Evolutionary conservation across 2,113 vertebrate species (phyloP), one percentile per base, ranked within the genome.

Genomic region (Rhodinocichla rosea): DNA sequence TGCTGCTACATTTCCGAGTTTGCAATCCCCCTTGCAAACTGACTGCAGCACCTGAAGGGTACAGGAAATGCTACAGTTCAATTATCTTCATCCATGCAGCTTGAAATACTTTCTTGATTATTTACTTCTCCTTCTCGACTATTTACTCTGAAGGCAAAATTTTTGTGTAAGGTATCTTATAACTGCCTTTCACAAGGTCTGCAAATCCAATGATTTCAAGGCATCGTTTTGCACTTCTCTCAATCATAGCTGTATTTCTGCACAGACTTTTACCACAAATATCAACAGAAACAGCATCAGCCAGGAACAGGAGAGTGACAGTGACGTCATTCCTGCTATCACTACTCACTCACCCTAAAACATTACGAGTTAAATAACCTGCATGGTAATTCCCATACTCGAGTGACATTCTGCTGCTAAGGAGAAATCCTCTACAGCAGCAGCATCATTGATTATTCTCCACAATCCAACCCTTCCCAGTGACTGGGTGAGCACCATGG

Each of bases 401-500:
- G 0, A 93, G n/a, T 63, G 71, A 62, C 63, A 68, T 32, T 76
- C n/a, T 60, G 33, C 75, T 52, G 37, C 37, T 93, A 83, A 70
- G 15, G 35, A 87, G 77, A 69, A 67, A 83, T 42, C 28, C 40
- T 60, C 68, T 30, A 57, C 21, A 60, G 64, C 35, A 80, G 24
- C 39, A 83, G 11, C 35, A 80, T 5, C 28, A 77, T 2, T 42
- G 37, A 63, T 73, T 64, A 68, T 6, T 1, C 35, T 35, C 50
- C 55, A 79, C 49, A 83, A 90, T 21, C 35, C 13, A 90, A 39
- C 32, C 35, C 28, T 27, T 77, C 23, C 37, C 26, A 35, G 19
- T 0, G 1, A 74, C 4, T 4, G 0, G 33, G 32, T 28, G 37
- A 94, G 59, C 2, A 3, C 67, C 9, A 4, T 2, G 22, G 20